These are phyloP conservation scores for Grallaria varia DNA, from an alignment of 2,113 vertebrate genomes.

Conservation along the genomic window DNA sequence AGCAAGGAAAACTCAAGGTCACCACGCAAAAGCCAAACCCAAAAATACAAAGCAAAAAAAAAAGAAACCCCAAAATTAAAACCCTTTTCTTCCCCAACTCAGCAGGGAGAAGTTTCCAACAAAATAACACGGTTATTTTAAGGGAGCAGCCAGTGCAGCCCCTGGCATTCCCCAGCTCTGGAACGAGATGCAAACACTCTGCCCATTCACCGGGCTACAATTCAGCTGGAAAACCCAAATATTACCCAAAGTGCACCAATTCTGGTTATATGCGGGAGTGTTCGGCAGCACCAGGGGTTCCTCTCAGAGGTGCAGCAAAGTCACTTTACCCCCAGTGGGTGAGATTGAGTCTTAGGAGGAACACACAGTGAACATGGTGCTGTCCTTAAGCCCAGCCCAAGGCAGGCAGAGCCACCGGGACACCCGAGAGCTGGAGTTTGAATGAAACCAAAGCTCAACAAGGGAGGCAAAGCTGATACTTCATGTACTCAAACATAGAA, in stretches of 20 bases:
- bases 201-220: rapidly evolving
- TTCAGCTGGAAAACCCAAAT: neutral
- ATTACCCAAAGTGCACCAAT: neutral
- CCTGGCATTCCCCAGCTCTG: neutral
- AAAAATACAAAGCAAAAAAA: neutral
- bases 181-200: neutral
- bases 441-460: neutral
- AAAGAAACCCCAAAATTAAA: neutral
- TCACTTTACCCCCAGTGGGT: neutral
- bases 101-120: neutral
- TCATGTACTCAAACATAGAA: rapidly evolving
- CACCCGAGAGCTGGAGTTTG: no score
- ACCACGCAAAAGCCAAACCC: neutral
- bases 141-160: neutral
- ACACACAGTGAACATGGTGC: neutral
- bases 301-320: neutral
- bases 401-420: neutral
- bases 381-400: neutral
- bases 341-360: neutral
- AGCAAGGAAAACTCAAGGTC: slow-evolving; percentile 57
- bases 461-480: neutral
- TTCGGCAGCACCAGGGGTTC: no score
- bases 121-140: neutral
- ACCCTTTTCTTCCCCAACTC: neutral
- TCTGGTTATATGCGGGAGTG: no score